Percentiles rank a stretch among this genome's conserved stretches.
These are phyloP conservation scores for Clitarchus hookeri DNA, from an alignment of 2,888 invertebrate species.

Conservation along the genomic window DNA sequence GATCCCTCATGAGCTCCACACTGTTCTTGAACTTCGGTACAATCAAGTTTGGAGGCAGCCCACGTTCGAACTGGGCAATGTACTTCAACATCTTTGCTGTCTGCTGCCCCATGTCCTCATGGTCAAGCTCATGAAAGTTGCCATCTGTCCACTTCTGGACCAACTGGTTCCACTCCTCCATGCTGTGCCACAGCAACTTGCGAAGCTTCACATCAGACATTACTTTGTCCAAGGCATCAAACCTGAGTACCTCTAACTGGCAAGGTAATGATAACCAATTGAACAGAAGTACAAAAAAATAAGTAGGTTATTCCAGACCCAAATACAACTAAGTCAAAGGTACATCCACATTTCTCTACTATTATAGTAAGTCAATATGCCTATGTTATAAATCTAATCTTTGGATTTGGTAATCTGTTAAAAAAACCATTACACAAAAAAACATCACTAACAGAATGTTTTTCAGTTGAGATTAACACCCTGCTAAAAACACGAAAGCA, in stretches of 20 bases:
- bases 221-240: constrained; percentile 80
- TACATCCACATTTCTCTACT: too few species aligned
- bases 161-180: constrained; percentile 73
- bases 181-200: constrained; percentile 78
- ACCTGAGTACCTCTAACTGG: constrained; percentile 80
- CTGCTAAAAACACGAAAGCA: too few species aligned
- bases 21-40: constrained; percentile 75
- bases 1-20: constrained; percentile 78
- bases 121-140: constrained; percentile 68
- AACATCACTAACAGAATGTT: too few species aligned
- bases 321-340: too few species aligned
- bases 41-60: constrained; percentile 78
- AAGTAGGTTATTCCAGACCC: too few species aligned
- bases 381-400: too few species aligned
- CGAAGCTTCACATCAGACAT: constrained; percentile 79
- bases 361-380: too few species aligned
- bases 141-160: constrained; percentile 68
- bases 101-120: constrained; percentile 72
- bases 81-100: constrained; percentile 72
- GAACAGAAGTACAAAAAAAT: too few species aligned
- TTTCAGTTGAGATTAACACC: too few species aligned
- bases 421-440: too few species aligned
- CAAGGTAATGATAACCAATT: background rate
- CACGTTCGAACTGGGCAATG: constrained; percentile 79
- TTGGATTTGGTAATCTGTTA: too few species aligned